A percentile compares a stretch with the other conserved stretches of the same genome.
These are phyloP conservation scores for Polylopha cassiicola DNA, from an alignment of 2,888 invertebrate species.

Conservation along the genomic window DNA sequence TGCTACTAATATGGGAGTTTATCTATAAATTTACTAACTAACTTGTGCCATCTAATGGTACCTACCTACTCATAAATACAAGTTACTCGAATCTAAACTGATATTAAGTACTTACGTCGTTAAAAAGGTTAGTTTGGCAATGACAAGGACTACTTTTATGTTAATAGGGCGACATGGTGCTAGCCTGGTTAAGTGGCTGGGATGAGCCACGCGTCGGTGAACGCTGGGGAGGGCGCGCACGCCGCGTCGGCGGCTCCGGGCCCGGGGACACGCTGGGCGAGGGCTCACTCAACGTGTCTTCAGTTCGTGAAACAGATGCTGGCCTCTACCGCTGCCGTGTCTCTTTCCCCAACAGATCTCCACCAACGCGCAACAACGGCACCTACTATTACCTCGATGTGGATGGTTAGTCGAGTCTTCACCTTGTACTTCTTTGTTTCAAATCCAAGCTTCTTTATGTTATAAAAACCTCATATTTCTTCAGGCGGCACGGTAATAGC, in stretches of 20 bases:
- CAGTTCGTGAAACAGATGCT: slow-evolving; percentile 91
- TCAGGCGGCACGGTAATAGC: slow-evolving; percentile 92
- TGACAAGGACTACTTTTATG: too few species aligned
- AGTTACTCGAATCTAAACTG: too few species aligned
- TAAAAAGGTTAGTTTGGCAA: too few species aligned
- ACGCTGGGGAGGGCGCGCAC: slow-evolving; percentile 86
- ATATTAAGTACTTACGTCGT: too few species aligned
- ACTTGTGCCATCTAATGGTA: too few species aligned
- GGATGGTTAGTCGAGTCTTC: slow-evolving; percentile 88
- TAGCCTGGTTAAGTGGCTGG: slow-evolving; percentile 87
- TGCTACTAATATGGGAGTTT: too few species aligned
- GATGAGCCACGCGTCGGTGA: slow-evolving; percentile 84
- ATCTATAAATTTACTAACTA: too few species aligned
- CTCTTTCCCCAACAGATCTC: slow-evolving; percentile 90
- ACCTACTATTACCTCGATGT: slow-evolving; percentile 93
- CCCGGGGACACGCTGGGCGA: slow-evolving; percentile 67
- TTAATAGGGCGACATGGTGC: slow-evolving; percentile 84
- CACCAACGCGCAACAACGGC: slow-evolving; percentile 90
- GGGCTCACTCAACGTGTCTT: slow-evolving; percentile 89
- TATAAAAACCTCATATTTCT: slow-evolving; percentile 28
- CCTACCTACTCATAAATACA: too few species aligned
- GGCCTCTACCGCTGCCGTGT: slow-evolving; percentile 95
- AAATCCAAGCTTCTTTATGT: too few species aligned
- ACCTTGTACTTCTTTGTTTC: too few species aligned
- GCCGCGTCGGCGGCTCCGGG: slow-evolving; percentile 73